phyloP scores from a whole-genome alignment of 2,888 invertebrate species.

The Caenorhabditis japonica region DNA sequence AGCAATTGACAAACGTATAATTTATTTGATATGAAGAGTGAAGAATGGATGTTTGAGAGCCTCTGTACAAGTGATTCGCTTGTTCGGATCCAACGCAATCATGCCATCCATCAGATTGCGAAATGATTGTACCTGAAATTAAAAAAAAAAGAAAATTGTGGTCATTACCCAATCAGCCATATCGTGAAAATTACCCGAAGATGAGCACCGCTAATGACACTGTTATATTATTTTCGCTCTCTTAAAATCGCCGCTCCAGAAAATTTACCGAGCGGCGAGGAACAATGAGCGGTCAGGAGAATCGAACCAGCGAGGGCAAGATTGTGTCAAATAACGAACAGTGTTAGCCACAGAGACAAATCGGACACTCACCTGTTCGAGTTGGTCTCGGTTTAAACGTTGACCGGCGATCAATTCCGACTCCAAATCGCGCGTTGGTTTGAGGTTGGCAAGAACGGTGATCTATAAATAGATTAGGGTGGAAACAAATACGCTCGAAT shows the following conservation, averaged over 20 bases:
- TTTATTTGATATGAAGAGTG: constrained; percentile 79
- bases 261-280: constrained; percentile 42
- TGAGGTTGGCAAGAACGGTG: constrained; percentile 89
- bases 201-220: constrained; percentile 56
- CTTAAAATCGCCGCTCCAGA: constrained; percentile 47
- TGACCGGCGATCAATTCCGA: constrained; percentile 90
- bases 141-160: constrained; percentile 31
- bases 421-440: constrained; percentile 88
- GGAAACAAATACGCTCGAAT: no score
- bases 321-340: background rate
- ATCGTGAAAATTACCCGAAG: constrained; percentile 39
- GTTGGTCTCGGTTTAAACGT: constrained; percentile 79
- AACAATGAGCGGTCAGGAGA: constrained; percentile 52
- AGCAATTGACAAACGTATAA: no score
- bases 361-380: constrained; percentile 60
- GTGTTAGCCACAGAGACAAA: constrained; percentile 3
- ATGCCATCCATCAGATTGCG: constrained; percentile 96
- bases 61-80: constrained; percentile 95
- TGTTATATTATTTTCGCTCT: constrained; percentile 44
- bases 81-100: constrained; percentile 95
- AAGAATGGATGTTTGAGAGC: constrained; percentile 96
- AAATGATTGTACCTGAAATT: constrained; percentile 77
- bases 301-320: constrained; percentile 2
- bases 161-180: constrained; percentile 58
- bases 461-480: no score